Evolutionary conservation across 2,888 invertebrate genomes (phyloP).

Genomic region (Dolomedes plantarius): DNA sequence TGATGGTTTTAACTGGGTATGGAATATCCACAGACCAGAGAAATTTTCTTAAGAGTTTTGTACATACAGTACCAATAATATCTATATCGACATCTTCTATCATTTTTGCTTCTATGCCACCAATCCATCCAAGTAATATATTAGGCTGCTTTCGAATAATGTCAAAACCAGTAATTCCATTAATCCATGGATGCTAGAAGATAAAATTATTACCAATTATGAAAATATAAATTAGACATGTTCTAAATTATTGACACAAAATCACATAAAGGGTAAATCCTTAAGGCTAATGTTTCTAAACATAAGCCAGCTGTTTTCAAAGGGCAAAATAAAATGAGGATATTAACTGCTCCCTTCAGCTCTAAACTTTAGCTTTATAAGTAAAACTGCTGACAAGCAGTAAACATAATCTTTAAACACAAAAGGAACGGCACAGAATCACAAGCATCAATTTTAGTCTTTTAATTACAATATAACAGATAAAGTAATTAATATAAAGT

Average conservation of each 20-base stretch:
- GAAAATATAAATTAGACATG: not conserved
- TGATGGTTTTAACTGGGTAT: slow-evolving; percentile 77
- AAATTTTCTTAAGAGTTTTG: slow-evolving; percentile 79
- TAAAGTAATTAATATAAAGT: too few species aligned
- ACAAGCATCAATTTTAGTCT: too few species aligned
- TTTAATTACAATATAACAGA: too few species aligned
- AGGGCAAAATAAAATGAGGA: too few species aligned
- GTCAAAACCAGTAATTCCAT: slow-evolving; percentile 83
- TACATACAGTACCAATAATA: slow-evolving; percentile 79
- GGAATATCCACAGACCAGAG: slow-evolving; percentile 79
- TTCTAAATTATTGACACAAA: too few species aligned
- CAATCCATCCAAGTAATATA: slow-evolving; percentile 83
- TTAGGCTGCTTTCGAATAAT: slow-evolving; percentile 79
- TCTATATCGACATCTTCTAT: slow-evolving; percentile 80
- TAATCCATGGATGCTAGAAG: slow-evolving; percentile 79
- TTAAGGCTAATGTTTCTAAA: too few species aligned
- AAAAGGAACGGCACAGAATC: too few species aligned
- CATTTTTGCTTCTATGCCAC: slow-evolving; percentile 81
- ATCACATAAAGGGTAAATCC: too few species aligned
- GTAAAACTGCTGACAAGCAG: too few species aligned
- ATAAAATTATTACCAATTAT: not conserved
- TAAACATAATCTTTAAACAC: too few species aligned
- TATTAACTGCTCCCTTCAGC: too few species aligned
- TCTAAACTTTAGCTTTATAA: too few species aligned
- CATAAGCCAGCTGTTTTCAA: not conserved